These are phyloP conservation scores for Chlamydotis undulata DNA, from an alignment of 2,113 vertebrate genomes.

Conservation along the genomic window DNA sequence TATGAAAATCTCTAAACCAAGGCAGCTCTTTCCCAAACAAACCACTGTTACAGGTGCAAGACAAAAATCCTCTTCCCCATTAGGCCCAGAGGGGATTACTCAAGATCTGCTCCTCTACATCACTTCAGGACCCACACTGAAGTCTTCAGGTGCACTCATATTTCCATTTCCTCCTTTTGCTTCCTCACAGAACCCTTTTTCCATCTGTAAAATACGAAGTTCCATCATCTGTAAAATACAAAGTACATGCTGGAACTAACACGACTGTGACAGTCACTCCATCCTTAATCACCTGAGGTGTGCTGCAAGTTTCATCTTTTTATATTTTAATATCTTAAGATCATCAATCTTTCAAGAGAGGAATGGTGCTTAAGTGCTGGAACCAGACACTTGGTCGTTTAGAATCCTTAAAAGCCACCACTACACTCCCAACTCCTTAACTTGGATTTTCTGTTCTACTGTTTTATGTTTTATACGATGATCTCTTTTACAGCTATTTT, in stretches of 20 bases:
- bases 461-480: neutral
- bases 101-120: neutral
- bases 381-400: neutral
- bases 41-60: neutral
- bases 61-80: neutral
- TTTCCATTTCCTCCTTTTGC: neutral
- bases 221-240: neutral
- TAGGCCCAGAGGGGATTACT: neutral
- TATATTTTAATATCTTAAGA: neutral
- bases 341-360: neutral
- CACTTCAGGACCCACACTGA: neutral
- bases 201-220: neutral
- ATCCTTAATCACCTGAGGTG: neutral
- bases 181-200: neutral
- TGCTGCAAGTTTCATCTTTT: neutral
- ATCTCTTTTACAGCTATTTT: neutral
- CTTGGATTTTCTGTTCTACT: neutral
- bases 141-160: neutral
- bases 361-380: neutral
- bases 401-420: neutral
- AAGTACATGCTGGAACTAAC: neutral
- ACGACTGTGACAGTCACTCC: neutral
- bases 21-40: neutral
- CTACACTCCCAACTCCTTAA: neutral
- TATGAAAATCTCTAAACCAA: neutral